Evolutionary conservation across 2,888 invertebrate species (phyloP), one percentile per base, ranked within the genome.

Genomic region (Cataglyphis albicans): DNA sequence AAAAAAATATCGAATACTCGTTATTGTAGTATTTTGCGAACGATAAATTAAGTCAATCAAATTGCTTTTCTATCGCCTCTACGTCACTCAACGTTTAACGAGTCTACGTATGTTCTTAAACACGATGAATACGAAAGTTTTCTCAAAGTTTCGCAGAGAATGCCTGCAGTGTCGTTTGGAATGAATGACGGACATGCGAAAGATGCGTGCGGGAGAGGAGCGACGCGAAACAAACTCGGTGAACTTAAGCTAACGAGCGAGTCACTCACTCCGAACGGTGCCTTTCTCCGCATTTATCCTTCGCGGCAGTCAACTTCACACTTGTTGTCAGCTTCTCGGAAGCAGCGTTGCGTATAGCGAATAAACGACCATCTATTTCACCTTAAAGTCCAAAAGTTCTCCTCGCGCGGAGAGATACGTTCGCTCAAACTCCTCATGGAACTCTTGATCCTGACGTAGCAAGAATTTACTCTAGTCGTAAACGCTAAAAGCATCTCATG

Each of bases 361-460:
- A 73, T 82, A 44, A 76, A 81, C 86, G 78, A 84, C 83, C 85
- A 61, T 78, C 82, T 83, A 78, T 67, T 81, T 84, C 75, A 41
- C 61, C 72, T 82, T 89, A 87, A 87, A 89, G 86, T 84, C 84
- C 82, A 82, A 86, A 89, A 89, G 88, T 89, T 89, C 85, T 25
- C 68, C 76, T 70, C 82, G 55, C 68, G 61, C 6, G 15, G n/a
- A 52, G n/a, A 44, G 68, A 64, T 72, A 61, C 57, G 75, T 73
- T 75, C 55, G 57, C 41, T 72, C 81, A 25, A 80, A 78, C 59
- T 59, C 72, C 59, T 72, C 78, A 21, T 18, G 25, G 18, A 80
- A 80, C 73, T 80, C 32, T 18, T 55, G 74, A 78, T 76, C 29
- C 81, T 78, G 76, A 64, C 64, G 76, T 29, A 63, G 81, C 63